Conservation (phyloP, 1,140 invertebrate genomes). For the Dryas iulia region DNA sequence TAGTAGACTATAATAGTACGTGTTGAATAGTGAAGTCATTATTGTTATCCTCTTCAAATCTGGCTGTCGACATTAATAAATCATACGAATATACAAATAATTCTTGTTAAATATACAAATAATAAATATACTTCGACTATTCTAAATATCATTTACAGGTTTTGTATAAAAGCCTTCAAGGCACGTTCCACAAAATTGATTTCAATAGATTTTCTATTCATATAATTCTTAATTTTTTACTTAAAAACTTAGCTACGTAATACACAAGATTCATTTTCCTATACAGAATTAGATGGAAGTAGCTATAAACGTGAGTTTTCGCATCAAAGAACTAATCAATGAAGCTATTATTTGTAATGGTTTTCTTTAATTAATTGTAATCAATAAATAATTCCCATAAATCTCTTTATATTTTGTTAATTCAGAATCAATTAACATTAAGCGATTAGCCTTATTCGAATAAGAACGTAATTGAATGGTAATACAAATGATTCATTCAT, state of each 20-base stretch:
- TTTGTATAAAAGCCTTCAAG: not conserved
- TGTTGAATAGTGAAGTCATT: no score
- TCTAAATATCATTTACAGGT: not conserved
- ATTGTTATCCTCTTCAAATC: no score
- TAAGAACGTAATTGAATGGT: not conserved
- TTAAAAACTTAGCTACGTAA: not conserved
- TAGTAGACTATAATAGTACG: no score
- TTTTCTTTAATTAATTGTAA: slow-evolving; percentile 1
- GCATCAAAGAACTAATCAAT: not conserved
- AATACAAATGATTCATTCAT: not conserved
- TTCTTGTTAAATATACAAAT: not conserved
- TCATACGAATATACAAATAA: not conserved
- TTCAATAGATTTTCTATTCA: not conserved
- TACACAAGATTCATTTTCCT: not conserved
- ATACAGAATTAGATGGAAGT: not conserved
- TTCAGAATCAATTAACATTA: slow-evolving; percentile 1
- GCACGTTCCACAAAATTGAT: not conserved
- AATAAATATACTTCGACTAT: not conserved
- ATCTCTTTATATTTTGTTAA: slow-evolving; percentile 1
- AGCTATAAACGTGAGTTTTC: not conserved
- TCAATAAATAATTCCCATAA: slow-evolving; percentile 5
- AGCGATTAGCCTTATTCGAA: not conserved
- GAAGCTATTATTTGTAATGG: not conserved
- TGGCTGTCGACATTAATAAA: no score
- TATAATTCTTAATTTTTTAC: not conserved